A percentile compares a stretch with the other conserved stretches of the same genome.
Evolutionary conservation across 2,888 invertebrate species (phyloP).

Genomic region (Caradrina kadenii): DNA sequence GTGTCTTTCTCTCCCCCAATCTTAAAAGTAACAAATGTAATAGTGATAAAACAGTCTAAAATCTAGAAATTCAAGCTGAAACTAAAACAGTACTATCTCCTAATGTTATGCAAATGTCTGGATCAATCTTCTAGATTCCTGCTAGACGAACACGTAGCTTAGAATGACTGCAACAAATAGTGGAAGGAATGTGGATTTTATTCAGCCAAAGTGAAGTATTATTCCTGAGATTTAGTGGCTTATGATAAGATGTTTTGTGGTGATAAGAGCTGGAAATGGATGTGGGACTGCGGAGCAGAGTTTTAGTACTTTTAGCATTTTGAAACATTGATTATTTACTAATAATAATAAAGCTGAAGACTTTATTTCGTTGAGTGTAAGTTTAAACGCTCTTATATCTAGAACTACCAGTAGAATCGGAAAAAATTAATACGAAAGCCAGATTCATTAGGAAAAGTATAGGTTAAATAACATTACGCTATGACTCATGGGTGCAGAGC

Average conservation of each 20-base stretch:
- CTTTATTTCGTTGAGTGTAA: too few species aligned
- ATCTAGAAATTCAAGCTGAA: slow-evolving; percentile 44
- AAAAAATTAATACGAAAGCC: too few species aligned
- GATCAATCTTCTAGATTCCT: slow-evolving; percentile 77
- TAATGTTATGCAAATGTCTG: slow-evolving; percentile 76
- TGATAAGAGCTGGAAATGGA: slow-evolving; percentile 32
- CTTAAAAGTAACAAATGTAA: slow-evolving; percentile 38
- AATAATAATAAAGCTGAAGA: too few species aligned
- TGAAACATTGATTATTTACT: too few species aligned
- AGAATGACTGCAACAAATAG: slow-evolving; percentile 70
- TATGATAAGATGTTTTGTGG: slow-evolving; percentile 49
- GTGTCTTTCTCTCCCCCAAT: background rate
- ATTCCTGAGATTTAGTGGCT: slow-evolving; percentile 53
- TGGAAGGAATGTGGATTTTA: slow-evolving; percentile 64
- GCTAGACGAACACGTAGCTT: slow-evolving; percentile 54
- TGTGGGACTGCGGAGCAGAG: background rate
- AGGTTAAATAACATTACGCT: too few species aligned
- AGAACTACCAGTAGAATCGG: too few species aligned
- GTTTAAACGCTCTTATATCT: too few species aligned
- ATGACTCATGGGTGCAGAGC: too few species aligned
- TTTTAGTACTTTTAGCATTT: background rate
- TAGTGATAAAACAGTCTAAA: slow-evolving; percentile 27
- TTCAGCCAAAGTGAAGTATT: slow-evolving; percentile 59
- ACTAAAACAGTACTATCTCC: slow-evolving; percentile 61
- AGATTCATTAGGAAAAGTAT: too few species aligned